Conservation (phyloP, 2,888 invertebrate species). For the Auanema sp. region DNA sequence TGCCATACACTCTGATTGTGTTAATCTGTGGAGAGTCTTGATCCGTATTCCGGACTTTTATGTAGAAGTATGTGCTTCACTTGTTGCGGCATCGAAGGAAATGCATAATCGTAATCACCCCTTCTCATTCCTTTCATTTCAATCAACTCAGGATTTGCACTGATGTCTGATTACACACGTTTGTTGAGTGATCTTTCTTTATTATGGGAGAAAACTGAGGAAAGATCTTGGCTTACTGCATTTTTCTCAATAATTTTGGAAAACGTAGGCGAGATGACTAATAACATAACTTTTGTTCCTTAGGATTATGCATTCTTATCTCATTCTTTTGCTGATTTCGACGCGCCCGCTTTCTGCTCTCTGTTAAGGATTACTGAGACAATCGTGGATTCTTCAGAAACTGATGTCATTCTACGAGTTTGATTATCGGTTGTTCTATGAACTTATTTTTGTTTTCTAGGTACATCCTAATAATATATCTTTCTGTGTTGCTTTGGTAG, state of each 20-base stretch:
- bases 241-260: conserved; percentile 34
- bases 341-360: conserved; percentile 12
- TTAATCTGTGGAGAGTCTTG: conserved; percentile 11
- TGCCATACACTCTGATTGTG: neutral
- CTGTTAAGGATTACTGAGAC: conserved; percentile 23
- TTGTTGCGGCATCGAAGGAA: conserved; percentile 7
- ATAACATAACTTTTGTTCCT: neutral
- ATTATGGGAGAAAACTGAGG: conserved; percentile 16
- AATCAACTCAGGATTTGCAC: conserved; percentile 15
- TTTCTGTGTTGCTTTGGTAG: conserved; percentile 29
- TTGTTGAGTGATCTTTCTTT: conserved; percentile 15
- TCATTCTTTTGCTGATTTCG: conserved; percentile 28
- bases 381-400: conserved; percentile 21
- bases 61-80: conserved; percentile 12
- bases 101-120: conserved; percentile 15
- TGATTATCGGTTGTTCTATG: neutral
- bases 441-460: conserved; percentile 12
- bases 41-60: conserved; percentile 15
- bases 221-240: conserved; percentile 26
- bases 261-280: conserved; percentile 6
- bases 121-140: neutral
- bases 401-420: conserved; percentile 14
- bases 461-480: conserved; percentile 32
- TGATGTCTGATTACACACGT: conserved; percentile 15
- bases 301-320: conserved; percentile 36